phyloP scores from a whole-genome alignment of 2,797 vertebrate genomes.

The Sphaeramia orbicularis region DNA sequence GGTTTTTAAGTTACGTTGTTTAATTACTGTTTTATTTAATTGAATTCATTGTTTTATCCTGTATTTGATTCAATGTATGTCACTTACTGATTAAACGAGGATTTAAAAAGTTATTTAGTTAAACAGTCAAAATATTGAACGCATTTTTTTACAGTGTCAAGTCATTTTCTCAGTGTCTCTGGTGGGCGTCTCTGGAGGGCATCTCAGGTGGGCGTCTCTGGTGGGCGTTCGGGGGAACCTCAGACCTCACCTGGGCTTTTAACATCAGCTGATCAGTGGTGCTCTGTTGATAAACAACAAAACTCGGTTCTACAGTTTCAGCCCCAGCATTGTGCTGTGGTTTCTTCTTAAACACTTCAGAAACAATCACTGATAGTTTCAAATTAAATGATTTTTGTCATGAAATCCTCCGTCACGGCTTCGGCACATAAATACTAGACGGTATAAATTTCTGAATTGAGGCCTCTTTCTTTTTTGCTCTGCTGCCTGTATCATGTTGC shows the following conservation, averaged over 20 bases:
- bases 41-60: neutral
- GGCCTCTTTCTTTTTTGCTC: conserved; percentile 45
- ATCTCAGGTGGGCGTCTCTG: conserved; percentile 3
- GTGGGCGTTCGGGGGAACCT: conserved; percentile 9
- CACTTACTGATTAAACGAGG: neutral
- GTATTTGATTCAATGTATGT: neutral
- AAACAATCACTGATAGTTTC: conserved; percentile 40
- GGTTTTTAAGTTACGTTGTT: neutral
- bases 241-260: conserved; percentile 39
- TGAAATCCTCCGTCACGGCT: conserved; percentile 33
- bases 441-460: conserved; percentile 48
- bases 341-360: conserved; percentile 29
- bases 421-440: conserved; percentile 33
- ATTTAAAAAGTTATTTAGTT: neutral
- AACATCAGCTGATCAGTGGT: conserved; percentile 46
- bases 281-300: conserved; percentile 36
- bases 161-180: neutral
- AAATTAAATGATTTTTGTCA: conserved; percentile 47
- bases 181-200: neutral
- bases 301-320: conserved; percentile 36
- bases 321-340: conserved; percentile 23
- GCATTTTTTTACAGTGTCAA: conserved; percentile 36
- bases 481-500: conserved; percentile 58
- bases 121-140: neutral
- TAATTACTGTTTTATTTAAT: neutral